phyloP scores from a whole-genome alignment of 2,797 vertebrate genomes.

The Otus scops region DNA sequence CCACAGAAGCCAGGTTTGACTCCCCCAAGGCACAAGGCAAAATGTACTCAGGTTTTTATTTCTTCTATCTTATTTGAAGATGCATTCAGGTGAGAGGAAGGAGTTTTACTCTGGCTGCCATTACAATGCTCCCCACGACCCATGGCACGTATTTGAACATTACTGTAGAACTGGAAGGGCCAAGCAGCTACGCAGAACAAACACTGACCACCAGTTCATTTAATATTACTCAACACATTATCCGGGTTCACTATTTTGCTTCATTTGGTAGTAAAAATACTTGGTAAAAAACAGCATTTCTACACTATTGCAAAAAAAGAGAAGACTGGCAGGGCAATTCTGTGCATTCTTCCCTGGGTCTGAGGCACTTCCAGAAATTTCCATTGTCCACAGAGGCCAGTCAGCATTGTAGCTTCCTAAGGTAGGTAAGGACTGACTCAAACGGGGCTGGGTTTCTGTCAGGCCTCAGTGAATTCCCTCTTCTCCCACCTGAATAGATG shows the following conservation, averaged over 20 bases:
- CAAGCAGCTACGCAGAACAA: not conserved
- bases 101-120: not conserved
- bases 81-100: not conserved
- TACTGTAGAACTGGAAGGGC: not conserved
- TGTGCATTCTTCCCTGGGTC: not conserved
- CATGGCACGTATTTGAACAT: accelerated
- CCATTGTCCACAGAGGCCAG: not conserved
- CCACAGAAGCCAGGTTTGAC: not conserved
- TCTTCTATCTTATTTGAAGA: not conserved
- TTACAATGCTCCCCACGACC: not conserved
- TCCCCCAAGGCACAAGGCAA: not conserved
- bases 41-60: not conserved
- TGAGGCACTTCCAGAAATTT: not conserved
- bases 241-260: not conserved
- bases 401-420: not conserved
- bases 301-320: not conserved
- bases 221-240: not conserved
- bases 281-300: not conserved
- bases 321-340: not conserved
- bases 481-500: not conserved
- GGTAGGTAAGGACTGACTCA: not conserved
- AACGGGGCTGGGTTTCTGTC: not conserved
- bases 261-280: not conserved
- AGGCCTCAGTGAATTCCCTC: not conserved
- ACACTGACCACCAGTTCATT: not conserved